These are phyloP conservation scores for Sander lucioperca DNA, from an alignment of 2,113 vertebrate species.

Conservation along the genomic window DNA sequence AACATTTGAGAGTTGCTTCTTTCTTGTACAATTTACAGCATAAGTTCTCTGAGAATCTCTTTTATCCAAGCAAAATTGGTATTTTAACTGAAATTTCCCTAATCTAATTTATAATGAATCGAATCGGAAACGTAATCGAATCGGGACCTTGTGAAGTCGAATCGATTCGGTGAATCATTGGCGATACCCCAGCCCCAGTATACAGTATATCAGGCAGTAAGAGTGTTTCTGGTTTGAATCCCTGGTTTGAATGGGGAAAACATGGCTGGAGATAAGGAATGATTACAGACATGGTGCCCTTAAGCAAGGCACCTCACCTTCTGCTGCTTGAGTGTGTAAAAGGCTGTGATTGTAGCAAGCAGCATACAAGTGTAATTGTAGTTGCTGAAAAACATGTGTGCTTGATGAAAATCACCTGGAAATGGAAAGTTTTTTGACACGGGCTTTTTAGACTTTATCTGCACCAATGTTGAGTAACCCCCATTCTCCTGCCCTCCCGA, in stretches of 20 bases:
- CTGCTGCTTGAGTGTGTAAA: not conserved
- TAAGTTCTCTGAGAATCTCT: no score
- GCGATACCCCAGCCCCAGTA: not conserved
- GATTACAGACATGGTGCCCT: not conserved
- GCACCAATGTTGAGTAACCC: constrained; percentile 29
- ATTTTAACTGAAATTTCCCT: no score
- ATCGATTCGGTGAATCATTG: no score
- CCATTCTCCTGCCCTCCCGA: constrained; percentile 15
- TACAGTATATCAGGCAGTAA: not conserved
- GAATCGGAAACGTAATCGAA: no score
- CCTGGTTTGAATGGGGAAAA: not conserved
- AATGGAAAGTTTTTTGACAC: not conserved
- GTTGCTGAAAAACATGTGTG: not conserved
- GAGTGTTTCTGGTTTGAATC: not conserved
- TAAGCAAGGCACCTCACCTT: not conserved
- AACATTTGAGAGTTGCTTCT: no score
- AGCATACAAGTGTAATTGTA: not conserved
- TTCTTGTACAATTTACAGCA: no score
- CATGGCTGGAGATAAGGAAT: not conserved
- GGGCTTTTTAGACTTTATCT: not conserved
- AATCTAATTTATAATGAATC: no score
- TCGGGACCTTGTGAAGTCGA: no score
- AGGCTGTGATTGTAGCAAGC: not conserved
- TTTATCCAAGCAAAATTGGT: no score
- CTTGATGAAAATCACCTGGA: constrained; percentile 16